Evolutionary conservation across 2,113 vertebrate genomes (phyloP).

Genomic region (Serilophus lunatus): DNA sequence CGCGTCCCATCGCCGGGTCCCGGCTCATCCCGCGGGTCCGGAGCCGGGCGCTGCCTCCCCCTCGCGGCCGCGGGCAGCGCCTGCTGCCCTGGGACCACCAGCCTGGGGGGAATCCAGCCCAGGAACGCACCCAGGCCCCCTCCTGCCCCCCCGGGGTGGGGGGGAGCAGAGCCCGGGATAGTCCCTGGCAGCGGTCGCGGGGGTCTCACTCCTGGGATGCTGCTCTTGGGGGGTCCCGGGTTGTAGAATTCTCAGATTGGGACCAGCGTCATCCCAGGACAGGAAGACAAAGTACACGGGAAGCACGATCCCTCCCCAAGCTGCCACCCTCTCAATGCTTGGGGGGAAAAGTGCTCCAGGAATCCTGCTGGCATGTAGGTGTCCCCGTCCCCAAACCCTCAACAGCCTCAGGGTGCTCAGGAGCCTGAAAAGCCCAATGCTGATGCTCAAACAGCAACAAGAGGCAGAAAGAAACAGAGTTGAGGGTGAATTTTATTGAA

Average conservation of each 20-base stretch:
- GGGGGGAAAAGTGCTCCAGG: not conserved
- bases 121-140: not conserved
- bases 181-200: too few species aligned
- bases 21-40: not conserved
- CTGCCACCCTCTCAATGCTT: not conserved
- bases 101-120: not conserved
- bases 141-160: not conserved
- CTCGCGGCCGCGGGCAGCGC: not conserved
- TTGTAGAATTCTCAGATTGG: fast-evolving
- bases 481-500: conserved; percentile 51
- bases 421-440: fast-evolving
- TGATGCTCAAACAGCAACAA: not conserved
- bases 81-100: not conserved
- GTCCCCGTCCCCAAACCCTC: fast-evolving
- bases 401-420: not conserved
- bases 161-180: not conserved
- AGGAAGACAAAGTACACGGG: not conserved
- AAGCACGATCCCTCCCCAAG: not conserved
- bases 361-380: not conserved
- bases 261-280: not conserved
- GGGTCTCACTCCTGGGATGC: not conserved
- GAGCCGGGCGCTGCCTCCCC: not conserved
- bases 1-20: not conserved
- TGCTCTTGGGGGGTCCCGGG: too few species aligned
- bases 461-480: fast-evolving